Evolutionary conservation across 2,797 vertebrate species (phyloP), one percentile per base, ranked within the genome.

Genomic region (Acanthurus lineatus): DNA sequence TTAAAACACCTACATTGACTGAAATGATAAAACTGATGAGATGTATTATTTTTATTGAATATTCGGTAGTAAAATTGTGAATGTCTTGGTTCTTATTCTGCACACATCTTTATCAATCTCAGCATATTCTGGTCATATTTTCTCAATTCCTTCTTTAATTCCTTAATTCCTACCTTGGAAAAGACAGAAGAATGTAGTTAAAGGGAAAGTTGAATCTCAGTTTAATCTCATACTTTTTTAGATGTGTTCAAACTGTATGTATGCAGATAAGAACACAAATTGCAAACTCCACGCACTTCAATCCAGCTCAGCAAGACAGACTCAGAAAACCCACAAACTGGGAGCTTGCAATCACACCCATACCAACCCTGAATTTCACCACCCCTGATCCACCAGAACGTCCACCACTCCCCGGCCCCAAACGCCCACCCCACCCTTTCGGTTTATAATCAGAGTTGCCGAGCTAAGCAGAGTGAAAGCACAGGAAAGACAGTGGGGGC

Each of bases 401-500:
- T 76, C 82, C 62, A 69, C 71, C 73, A 48, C 83, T 74, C 66
- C 71, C 81, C 65, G n/a, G 57, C 74, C 81, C 89, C 77, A 64
- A 77, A 86, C 66, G 51, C 67, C 85, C 79, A 83, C 81, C 85
- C 86, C 85, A 72, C 79, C 85, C 92, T 56, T 74, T 66, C 63
- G 19, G 73, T 90, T 89, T 92, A 95, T 94, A 95, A 95, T 95
- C 91, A 94, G 93, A 95, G 91, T 96, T 94, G 95, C 95, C 79
- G 91, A 96, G 93, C 93, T 96, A 96, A 96, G 95, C 95, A 96
- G 86, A 95, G 92, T 94, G 94, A 95, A 95, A 95, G 95, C 92
- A 91, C 95, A 94, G 95, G 94, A 95, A 95, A 94, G 92, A 91
- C 94, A 87, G 91, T 68, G 88, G 91, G 88, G 91, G 88, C 90